Evolutionary conservation across 2,888 invertebrate genomes (phyloP).

Genomic region (Copidosoma aretas): DNA sequence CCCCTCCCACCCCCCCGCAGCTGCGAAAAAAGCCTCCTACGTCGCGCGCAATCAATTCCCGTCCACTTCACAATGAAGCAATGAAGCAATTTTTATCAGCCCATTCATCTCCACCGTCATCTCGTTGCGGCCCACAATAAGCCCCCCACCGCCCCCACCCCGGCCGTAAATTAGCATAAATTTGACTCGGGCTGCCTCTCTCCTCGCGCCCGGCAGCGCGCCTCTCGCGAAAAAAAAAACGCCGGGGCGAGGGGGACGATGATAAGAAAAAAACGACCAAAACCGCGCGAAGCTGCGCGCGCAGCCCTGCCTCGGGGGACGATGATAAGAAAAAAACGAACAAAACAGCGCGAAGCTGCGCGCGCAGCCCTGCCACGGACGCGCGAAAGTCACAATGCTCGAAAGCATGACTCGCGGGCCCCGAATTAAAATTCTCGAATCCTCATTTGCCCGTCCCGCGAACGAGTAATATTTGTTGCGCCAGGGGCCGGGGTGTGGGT

Average conservation of each 20-base stretch:
- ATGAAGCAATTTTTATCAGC: constrained; percentile 15
- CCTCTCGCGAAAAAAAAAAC: not conserved
- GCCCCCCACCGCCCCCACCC: not conserved
- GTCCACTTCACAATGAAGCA: constrained; percentile 3
- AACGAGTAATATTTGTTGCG: constrained; percentile 35
- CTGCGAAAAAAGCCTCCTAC: not conserved
- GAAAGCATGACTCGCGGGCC: too few species aligned
- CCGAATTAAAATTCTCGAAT: constrained; percentile 34
- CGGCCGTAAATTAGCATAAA: constrained; percentile 33
- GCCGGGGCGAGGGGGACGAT: too few species aligned
- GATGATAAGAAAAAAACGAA: too few species aligned
- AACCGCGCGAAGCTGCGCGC: constrained; percentile 8
- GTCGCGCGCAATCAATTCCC: not conserved
- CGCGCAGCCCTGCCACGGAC: too few species aligned
- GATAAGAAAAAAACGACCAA: too few species aligned
- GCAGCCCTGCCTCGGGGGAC: not conserved
- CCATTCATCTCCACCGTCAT: constrained; percentile 19
- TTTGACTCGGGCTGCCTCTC: constrained; percentile 11
- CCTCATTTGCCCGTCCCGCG: constrained; percentile 26
- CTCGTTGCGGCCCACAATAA: constrained; percentile 3
- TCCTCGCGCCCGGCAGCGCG: not conserved
- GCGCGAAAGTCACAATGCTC: too few species aligned
- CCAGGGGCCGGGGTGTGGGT: too few species aligned
- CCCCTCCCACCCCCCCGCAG: too few species aligned
- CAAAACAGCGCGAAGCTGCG: too few species aligned